Percentiles rank a stretch among this genome's conserved stretches.
Conservation (phyloP, 2,888 invertebrate genomes). For the Ctena decussata region DNA sequence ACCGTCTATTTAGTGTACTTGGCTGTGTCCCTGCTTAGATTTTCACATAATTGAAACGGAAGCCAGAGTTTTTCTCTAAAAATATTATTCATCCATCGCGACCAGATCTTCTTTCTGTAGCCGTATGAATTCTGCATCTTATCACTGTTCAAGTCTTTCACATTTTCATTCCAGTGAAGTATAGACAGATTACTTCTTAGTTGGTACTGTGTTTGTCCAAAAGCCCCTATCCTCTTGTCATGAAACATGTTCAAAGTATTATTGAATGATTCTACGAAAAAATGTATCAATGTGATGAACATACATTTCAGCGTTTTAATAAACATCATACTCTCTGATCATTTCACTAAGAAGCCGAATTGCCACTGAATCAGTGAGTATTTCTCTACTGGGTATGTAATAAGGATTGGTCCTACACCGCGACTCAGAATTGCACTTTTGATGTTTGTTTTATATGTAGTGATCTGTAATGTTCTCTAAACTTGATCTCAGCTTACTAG, state of each 20-base stretch:
- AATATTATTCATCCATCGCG: not conserved
- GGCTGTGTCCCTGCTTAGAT: no score
- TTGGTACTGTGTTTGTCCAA: constrained; percentile 22
- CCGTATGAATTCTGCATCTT: not conserved
- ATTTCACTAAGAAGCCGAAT: not conserved
- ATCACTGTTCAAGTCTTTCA: not conserved
- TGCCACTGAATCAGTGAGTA: not conserved
- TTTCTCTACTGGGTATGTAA: constrained; percentile 23
- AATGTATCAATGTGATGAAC: constrained; percentile 24
- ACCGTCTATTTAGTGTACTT: no score
- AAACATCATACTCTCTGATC: not conserved
- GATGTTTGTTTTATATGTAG: constrained; percentile 17
- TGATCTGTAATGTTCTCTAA: not conserved
- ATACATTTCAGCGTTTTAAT: not conserved
- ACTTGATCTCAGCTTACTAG: not conserved
- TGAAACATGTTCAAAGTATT: constrained; percentile 43
- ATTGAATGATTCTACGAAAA: constrained; percentile 44
- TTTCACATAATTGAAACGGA: no score
- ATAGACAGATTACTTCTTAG: constrained; percentile 14
- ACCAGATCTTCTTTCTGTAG: not conserved
- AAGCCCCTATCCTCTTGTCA: constrained; percentile 28
- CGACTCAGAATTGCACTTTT: constrained; percentile 7
- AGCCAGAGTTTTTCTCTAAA: not conserved
- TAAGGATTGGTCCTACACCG: constrained; percentile 26
- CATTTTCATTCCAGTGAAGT: constrained; percentile 42